Evolutionary conservation across 2,113 vertebrate genomes (phyloP).

Genomic region (Zosterops pallidus): DNA sequence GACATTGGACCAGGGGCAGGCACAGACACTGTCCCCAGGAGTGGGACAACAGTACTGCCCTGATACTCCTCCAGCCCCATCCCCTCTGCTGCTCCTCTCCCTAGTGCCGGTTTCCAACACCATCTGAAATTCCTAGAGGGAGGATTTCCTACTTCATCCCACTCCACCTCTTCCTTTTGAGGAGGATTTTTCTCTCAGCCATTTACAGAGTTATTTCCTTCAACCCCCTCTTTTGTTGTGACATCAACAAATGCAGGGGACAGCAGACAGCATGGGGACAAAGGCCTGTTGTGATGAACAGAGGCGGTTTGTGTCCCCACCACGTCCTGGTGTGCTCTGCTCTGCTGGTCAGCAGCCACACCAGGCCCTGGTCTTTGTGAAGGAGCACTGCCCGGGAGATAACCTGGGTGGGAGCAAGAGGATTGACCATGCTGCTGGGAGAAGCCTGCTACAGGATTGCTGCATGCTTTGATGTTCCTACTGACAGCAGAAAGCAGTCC

Average conservation of each 20-base stretch:
- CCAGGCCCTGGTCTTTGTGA: background rate
- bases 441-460: background rate
- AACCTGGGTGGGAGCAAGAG: background rate
- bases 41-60: background rate
- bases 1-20: background rate
- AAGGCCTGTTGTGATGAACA: background rate
- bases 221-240: background rate
- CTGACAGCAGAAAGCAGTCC: background rate
- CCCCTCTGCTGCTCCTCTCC: background rate
- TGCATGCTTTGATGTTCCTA: background rate
- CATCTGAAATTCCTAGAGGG: background rate
- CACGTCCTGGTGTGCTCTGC: background rate
- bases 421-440: background rate
- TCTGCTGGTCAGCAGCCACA: fast-evolving
- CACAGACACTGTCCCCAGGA: background rate
- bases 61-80: background rate
- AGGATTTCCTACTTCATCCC: background rate
- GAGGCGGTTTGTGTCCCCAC: background rate
- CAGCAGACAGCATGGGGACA: fast-evolving
- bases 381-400: background rate
- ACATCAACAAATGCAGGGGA: background rate
- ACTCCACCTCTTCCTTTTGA: background rate
- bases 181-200: background rate
- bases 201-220: background rate
- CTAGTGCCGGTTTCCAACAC: fast-evolving